These are phyloP conservation scores for Porites divaricata DNA, from an alignment of 92 coral and sea anemone species.

Conservation along the genomic window DNA sequence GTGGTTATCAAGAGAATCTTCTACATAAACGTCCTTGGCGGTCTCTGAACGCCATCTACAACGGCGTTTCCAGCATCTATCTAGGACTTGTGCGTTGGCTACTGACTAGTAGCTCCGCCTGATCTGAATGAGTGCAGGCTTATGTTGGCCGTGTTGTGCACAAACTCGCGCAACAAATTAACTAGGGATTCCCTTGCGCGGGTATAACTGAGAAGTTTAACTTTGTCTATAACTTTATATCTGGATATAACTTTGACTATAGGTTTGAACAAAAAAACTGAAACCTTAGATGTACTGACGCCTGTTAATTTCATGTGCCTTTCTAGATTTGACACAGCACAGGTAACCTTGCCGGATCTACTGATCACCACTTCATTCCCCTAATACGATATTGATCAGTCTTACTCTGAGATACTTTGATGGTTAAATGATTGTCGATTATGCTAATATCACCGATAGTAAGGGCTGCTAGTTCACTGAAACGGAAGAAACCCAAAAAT, in stretches of 20 bases:
- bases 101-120: conserved; percentile 46
- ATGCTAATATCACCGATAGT: too few species aligned
- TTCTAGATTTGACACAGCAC: conserved; percentile 58
- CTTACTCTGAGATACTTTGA: conserved; percentile 47
- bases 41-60: conserved; percentile 53
- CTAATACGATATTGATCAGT: conserved; percentile 63
- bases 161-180: conserved; percentile 36
- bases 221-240: conserved; percentile 35
- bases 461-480: too few species aligned
- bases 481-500: too few species aligned
- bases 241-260: conserved; percentile 46
- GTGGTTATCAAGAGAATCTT: conserved; percentile 36
- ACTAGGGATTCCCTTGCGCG: conserved; percentile 52
- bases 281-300: conserved; percentile 4
- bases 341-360: conserved; percentile 56
- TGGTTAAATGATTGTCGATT: too few species aligned
- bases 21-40: conserved; percentile 49
- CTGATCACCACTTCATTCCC: conserved; percentile 51
- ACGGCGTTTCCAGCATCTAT: conserved; percentile 50
- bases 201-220: conserved; percentile 51
- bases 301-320: conserved; percentile 46
- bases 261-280: conserved; percentile 50
- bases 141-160: conserved; percentile 32
- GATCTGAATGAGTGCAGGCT: conserved; percentile 52
- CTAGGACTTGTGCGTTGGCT: conserved; percentile 47